phyloP scores from a whole-genome alignment of 2,113 vertebrate species.

The Saccopteryx bilineata region DNA sequence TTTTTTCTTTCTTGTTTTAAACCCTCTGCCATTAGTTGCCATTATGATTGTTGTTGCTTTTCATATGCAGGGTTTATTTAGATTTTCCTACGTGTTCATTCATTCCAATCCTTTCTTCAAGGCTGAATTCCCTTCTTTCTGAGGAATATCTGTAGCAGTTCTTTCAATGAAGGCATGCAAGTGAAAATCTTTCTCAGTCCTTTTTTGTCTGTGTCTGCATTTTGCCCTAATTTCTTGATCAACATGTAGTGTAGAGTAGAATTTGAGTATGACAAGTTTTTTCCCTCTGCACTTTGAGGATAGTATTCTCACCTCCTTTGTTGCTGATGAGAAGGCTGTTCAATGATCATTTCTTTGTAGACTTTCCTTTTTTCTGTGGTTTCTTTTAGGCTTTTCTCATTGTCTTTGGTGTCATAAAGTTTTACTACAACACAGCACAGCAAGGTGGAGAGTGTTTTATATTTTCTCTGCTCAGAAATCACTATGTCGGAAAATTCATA shows the following conservation, averaged over 20 bases:
- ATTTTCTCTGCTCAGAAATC: constrained; percentile 47
- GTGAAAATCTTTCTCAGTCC: background rate
- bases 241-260: background rate
- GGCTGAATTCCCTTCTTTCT: background rate
- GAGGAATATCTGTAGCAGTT: background rate
- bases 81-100: background rate
- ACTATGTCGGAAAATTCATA: background rate
- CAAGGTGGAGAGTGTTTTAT: background rate
- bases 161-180: background rate
- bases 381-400: constrained; percentile 70
- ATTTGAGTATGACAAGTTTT: background rate
- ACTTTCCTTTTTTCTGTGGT: constrained; percentile 60
- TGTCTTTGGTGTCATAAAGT: constrained; percentile 54
- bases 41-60: background rate
- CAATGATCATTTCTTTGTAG: constrained; percentile 48
- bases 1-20: constrained; percentile 35
- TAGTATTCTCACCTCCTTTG: background rate
- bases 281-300: background rate
- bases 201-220: background rate
- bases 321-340: constrained; percentile 1
- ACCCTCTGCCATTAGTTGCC: background rate
- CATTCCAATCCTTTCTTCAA: background rate
- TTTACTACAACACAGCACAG: background rate
- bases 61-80: background rate
- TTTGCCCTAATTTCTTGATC: background rate